A percentile compares a stretch with the other conserved stretches of the same genome.
Conservation (phyloP, 2,797 vertebrate species). For the Odontamblyopus rebecca region DNA sequence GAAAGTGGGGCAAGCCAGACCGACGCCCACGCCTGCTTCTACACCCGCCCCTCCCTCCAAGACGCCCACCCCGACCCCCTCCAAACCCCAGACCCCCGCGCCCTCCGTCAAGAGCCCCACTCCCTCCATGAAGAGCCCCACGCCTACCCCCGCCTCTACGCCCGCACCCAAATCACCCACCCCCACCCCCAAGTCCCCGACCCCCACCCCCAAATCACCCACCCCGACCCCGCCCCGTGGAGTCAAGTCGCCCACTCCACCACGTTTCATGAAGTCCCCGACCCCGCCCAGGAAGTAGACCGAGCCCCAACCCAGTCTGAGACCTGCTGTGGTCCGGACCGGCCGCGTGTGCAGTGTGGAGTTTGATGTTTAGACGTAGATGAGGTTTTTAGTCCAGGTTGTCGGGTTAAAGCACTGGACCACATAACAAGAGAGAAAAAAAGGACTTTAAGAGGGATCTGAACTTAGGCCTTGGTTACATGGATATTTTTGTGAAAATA, state of each 20-base stretch:
- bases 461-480: not conserved
- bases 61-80: conserved; percentile 50
- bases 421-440: not conserved
- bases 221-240: conserved; percentile 65
- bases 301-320: not conserved
- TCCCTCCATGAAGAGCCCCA: conserved; percentile 45
- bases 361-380: conserved; percentile 38
- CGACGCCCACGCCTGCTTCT: conserved; percentile 8
- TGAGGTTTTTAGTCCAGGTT: not conserved
- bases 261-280: not conserved
- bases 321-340: not conserved
- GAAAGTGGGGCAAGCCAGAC: conserved; percentile 74
- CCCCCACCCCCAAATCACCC: conserved; percentile 34
- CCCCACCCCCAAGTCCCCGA: conserved; percentile 59
- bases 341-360: conserved; percentile 59
- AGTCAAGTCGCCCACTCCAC: not conserved
- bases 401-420: conserved; percentile 7
- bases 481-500: not conserved
- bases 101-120: conserved; percentile 48
- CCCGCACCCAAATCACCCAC: conserved; percentile 49
- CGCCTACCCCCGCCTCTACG: conserved; percentile 28
- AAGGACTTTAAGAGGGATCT: not conserved
- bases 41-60: conserved; percentile 58
- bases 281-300: conserved; percentile 63
- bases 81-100: conserved; percentile 49